Base-by-base conservation (phyloP, 2,113 vertebrate species). In the Piaya cayana region DNA sequence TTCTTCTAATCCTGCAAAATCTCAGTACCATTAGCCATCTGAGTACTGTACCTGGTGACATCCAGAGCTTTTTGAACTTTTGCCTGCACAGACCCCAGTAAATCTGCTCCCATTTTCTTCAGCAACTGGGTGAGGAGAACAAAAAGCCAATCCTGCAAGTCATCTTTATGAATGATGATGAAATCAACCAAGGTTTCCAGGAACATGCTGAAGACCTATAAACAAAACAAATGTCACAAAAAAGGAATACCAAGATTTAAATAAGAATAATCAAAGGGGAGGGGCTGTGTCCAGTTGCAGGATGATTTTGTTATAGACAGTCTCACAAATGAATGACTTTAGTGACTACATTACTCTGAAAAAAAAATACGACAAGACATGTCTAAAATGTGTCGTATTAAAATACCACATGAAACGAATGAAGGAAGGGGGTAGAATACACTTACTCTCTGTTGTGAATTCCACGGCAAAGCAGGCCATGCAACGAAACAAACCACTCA, bases 401-500 rank as follows among this genome's bases (percentile, higher is more conserved):
- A 94, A 96, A 84, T 42, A 95, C 45, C 79, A 95, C 88, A 90
- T 8, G 87, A 93, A 96, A 96, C 6, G 0, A 84, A 96, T 77
- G 91, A 95, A 95, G 79, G 83, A 92, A 95, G 71, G 97, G 82
- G 89, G 82, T 49, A 72, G 95, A 80, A 95, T 85, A 97, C 95
- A 99, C 99, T 99, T 99, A 99, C 99, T 99, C 99, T 98, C 99
- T 99, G 98, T 98, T 97, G 98, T 98, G 98, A 99, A 98, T 99
- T 99, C 99, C 99, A 99, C 98, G 91, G 98, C 98, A 99, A 98
- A 98, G 98, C 98, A 98, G 98, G 97, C 95, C 99, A 99, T 99
- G 99, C 99, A 98, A 99, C 98, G 98, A 97, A 97, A 98, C 98
- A 98, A 97, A 98, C 95, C 97, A 96, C 91, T 96, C 95, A 43